Evolutionary conservation across 2,797 vertebrate species (phyloP), one percentile per base, ranked within the genome.

Genomic region (Falco biarmicus): DNA sequence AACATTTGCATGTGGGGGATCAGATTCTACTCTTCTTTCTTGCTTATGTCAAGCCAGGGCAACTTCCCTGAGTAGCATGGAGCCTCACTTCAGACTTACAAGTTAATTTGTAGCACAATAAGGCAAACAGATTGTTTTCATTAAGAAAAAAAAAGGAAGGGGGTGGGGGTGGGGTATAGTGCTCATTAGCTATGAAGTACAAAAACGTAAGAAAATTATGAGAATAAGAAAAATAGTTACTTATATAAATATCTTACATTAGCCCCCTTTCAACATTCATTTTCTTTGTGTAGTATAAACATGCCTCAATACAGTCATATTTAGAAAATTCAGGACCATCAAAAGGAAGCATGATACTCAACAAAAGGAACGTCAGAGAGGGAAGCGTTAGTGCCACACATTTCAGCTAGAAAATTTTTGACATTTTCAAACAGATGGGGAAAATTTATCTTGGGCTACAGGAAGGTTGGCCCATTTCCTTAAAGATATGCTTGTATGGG

Each of bases 311-410:
- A 32, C 5, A 61, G 31, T 43, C 22, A 14, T 61, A 69, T 47
- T 61, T n/a, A 70, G n/a, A 78, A 63, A 61, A 61, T 13, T 29
- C 24, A 54, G 18, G n/a, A n/a, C 34, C 43, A 69, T 29, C 39
- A n/a, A 48, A 78, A 47, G 15, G 15, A 64, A 56, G 18, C 3
- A 3, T 29, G 43, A 26, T 71, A 41, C 11, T 64, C 26, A 50
- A n/a, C 3, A 56, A 41, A 41, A 71, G 29, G 57, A 57, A 64
- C 15, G 6, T 14, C 50, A 56, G 3, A 11, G 21, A 50, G 15
- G 31, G 29, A 63, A 56, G 11, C 1, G 1, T 48, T 56, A 63
- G 20, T 63, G 16, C 15, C 50, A 41, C 13, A n/a, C 0, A 1
- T 54, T 48, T n/a, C 5, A 3, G 39, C 61, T 47, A 37, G 32